Evolutionary conservation across 1,140 invertebrate genomes (phyloP).

Genomic region (Lordiphosa collinella): DNA sequence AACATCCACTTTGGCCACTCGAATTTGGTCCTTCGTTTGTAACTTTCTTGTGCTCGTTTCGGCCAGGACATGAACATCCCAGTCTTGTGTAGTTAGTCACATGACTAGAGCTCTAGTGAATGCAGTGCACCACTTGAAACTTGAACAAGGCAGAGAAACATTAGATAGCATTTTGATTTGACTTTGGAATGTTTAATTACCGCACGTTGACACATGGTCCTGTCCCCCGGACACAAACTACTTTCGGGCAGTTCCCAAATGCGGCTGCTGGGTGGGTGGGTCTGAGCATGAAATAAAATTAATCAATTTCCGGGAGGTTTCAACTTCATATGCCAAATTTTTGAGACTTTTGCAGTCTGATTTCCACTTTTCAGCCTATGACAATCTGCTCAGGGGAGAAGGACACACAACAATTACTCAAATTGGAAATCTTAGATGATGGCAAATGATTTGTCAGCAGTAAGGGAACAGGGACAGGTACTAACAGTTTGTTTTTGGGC

Average conservation of each 20-base stretch:
- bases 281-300: not conserved
- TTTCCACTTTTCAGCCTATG: slow-evolving; percentile 5
- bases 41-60: not conserved
- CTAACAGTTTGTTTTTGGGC: too few relatives aligned
- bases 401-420: slow-evolving; percentile 2
- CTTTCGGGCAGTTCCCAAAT: not conserved
- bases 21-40: not conserved
- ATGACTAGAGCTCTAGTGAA: not conserved
- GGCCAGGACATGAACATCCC: not conserved
- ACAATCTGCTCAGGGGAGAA: slow-evolving; percentile 2
- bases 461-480: too few relatives aligned
- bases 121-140: not conserved
- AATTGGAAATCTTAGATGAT: not conserved
- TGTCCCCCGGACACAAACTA: slow-evolving; percentile 11
- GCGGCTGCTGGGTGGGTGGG: not conserved
- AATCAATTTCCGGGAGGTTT: slow-evolving; percentile 1
- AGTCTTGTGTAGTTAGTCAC: not conserved
- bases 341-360: not conserved
- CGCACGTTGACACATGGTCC: slow-evolving; percentile 15
- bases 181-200: slow-evolving; percentile 19
- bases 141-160: not conserved
- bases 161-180: slow-evolving; percentile 6
- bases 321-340: not conserved
- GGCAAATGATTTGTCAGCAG: too few relatives aligned
- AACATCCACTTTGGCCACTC: not conserved